These are phyloP conservation scores for Rhopalosiphum maidis DNA, from an alignment of 1,140 invertebrate genomes.

Conservation along the genomic window DNA sequence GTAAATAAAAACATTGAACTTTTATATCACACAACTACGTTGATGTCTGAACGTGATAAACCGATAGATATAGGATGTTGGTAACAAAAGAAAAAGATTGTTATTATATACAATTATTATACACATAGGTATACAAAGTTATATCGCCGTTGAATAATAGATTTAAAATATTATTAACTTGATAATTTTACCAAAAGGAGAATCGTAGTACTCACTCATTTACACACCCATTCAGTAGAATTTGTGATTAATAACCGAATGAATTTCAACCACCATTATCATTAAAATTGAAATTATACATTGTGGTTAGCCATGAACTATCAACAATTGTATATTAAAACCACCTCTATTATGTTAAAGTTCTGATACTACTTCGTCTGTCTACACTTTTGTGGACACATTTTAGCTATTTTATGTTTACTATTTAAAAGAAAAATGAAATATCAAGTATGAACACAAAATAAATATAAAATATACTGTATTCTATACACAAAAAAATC, in stretches of 20 bases:
- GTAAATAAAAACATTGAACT: neutral
- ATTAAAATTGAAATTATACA: too few relatives aligned
- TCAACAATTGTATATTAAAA: neutral
- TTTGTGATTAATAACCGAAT: neutral
- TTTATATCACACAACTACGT: too few relatives aligned
- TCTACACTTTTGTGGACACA: neutral
- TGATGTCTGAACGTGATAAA: neutral
- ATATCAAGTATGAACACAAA: neutral
- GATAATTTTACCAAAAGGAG: too few relatives aligned
- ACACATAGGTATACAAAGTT: too few relatives aligned
- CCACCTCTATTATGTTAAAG: too few relatives aligned
- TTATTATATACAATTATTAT: too few relatives aligned
- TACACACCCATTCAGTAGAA: neutral
- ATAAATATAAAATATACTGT: neutral
- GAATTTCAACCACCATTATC: too few relatives aligned
- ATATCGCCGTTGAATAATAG: too few relatives aligned
- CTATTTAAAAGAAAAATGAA: neutral
- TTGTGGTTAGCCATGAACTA: too few relatives aligned
- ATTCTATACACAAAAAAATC: too few relatives aligned
- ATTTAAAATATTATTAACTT: too few relatives aligned
- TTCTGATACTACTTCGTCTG: neutral
- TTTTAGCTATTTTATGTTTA: neutral
- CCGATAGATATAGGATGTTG: neutral
- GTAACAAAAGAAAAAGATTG: neutral
- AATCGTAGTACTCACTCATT: neutral